A percentile compares a stretch with the other conserved stretches of the same genome.
Conservation (phyloP, 1,140 invertebrate genomes). For the Calosoma granatense region DNA sequence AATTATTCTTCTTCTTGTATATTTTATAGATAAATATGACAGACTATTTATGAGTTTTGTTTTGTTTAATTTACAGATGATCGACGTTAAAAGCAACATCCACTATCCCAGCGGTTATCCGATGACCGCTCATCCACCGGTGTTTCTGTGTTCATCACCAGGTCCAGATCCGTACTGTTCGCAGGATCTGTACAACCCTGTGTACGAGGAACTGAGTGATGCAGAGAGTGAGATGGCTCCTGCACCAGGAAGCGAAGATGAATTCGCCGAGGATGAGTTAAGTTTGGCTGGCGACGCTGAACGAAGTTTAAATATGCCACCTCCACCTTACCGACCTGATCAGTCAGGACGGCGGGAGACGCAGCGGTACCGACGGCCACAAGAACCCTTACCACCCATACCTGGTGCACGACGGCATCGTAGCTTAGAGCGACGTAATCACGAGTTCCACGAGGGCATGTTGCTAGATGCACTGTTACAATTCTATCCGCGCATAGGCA, state of each 20-base stretch:
- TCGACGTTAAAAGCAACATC: slow-evolving; percentile 49
- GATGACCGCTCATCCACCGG: slow-evolving; percentile 42
- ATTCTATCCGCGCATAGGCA: slow-evolving; percentile 47
- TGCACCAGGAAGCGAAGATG: slow-evolving; percentile 50
- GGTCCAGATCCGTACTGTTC: slow-evolving; percentile 55
- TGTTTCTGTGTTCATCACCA: slow-evolving; percentile 59
- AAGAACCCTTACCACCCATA: slow-evolving; percentile 33
- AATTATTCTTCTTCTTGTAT: too few relatives aligned
- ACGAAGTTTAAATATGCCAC: slow-evolving; percentile 35
- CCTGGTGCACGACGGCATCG: slow-evolving; percentile 40
- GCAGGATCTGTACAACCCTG: slow-evolving; percentile 56
- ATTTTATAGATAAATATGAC: too few relatives aligned
- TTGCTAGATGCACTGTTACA: slow-evolving; percentile 51
- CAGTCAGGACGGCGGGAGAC: slow-evolving; percentile 24
- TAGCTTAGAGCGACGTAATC: slow-evolving; percentile 43
- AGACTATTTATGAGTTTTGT: too few relatives aligned
- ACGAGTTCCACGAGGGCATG: slow-evolving; percentile 54
- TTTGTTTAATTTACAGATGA: slow-evolving; percentile 58
- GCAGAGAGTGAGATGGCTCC: slow-evolving; percentile 46
- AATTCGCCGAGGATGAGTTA: slow-evolving; percentile 58
- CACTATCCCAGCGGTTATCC: slow-evolving; percentile 45
- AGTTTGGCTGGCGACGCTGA: slow-evolving; percentile 42
- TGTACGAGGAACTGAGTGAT: slow-evolving; percentile 60
- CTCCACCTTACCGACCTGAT: slow-evolving; percentile 32
- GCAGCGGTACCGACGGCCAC: slow-evolving; percentile 27